Conservation (phyloP, 2,888 invertebrate species). For the Lissocephala sabroskyi region DNA sequence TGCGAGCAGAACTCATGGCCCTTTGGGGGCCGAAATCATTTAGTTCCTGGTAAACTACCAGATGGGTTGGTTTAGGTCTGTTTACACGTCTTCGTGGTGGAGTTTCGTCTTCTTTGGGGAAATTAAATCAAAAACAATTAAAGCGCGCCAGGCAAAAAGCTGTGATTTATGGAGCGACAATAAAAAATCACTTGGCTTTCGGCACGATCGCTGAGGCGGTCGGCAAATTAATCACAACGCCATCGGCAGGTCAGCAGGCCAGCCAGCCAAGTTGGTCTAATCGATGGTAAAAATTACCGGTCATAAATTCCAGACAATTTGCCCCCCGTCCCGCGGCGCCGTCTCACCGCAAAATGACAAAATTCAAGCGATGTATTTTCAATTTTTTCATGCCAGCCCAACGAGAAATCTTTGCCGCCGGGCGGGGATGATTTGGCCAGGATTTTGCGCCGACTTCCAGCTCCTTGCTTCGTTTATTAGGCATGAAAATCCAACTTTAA, state of each 20-base stretch:
- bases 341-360: slow-evolving; percentile 30
- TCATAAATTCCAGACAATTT: slow-evolving; percentile 15
- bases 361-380: slow-evolving; percentile 35
- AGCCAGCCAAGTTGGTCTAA: slow-evolving; percentile 22
- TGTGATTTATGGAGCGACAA: slow-evolving; percentile 36
- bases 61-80: no score
- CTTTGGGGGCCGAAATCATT: no score
- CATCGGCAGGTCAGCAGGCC: no score
- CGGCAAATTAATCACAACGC: slow-evolving; percentile 47
- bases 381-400: slow-evolving; percentile 22
- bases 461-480: slow-evolving; percentile 21
- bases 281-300: slow-evolving; percentile 36
- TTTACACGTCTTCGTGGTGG: no score
- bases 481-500: slow-evolving; percentile 40
- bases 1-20: no score
- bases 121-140: slow-evolving; percentile 44
- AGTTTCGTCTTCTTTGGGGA: slow-evolving; percentile 19
- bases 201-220: slow-evolving; percentile 25
- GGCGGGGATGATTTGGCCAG: no score
- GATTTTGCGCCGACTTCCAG: no score
- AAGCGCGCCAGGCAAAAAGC: slow-evolving; percentile 18
- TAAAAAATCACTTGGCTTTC: slow-evolving; percentile 51
- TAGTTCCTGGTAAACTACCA: no score
- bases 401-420: not conserved
- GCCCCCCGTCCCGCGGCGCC: no score